Percentiles rank a stretch among this genome's conserved stretches.
Evolutionary conservation across 2,113 vertebrate species (phyloP).

Genomic region (Castor canadensis): DNA sequence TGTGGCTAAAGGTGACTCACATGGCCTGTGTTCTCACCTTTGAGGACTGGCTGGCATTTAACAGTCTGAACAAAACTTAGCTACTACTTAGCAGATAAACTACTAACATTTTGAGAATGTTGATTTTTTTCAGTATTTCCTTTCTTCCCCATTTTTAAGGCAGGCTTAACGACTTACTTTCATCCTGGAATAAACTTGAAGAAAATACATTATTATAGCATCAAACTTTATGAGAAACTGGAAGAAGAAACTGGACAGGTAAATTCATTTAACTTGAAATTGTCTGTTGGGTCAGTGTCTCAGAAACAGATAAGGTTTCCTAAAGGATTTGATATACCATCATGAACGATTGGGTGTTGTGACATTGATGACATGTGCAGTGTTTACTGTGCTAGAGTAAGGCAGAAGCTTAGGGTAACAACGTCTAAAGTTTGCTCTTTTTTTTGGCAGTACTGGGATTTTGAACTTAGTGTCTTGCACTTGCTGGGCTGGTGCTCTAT

Average conservation of each 20-base stretch:
- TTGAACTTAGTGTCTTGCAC: no score
- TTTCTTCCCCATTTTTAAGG: constrained; percentile 84
- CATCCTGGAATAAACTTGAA: constrained; percentile 99
- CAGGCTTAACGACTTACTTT: constrained; percentile 97
- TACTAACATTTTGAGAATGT: background rate
- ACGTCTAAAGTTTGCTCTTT: background rate
- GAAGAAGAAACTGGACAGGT: constrained; percentile 98
- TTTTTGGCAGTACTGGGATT: no score
- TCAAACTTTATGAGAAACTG: constrained; percentile 94
- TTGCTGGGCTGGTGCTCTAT: no score
- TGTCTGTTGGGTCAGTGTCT: background rate
- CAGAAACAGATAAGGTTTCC: background rate
- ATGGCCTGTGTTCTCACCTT: background rate
- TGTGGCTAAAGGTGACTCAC: background rate
- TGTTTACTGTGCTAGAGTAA: background rate
- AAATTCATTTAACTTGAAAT: constrained; percentile 47
- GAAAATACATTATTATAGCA: constrained; percentile 96
- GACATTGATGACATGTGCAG: background rate
- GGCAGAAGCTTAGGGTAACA: background rate
- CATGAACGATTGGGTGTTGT: background rate
- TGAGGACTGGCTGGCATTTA: background rate
- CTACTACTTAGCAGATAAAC: background rate
- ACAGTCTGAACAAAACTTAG: background rate
- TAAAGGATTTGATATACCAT: background rate
- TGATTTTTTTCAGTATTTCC: background rate